These are phyloP conservation scores for Anarrhichthys ocellatus DNA, from an alignment of 2,113 vertebrate genomes.

Conservation along the genomic window DNA sequence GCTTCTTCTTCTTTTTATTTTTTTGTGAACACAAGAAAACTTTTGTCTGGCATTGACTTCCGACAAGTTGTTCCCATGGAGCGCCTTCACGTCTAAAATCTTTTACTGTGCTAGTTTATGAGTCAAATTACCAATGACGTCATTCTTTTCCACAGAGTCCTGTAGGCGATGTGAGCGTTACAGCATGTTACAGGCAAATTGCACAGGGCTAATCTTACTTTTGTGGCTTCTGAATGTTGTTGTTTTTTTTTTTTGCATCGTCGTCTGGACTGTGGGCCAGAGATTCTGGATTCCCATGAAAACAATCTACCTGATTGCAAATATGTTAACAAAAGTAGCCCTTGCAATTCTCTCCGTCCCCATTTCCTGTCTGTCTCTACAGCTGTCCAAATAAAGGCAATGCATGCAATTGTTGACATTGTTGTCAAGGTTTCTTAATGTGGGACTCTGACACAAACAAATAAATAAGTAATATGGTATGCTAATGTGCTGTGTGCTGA, in stretches of 20 bases:
- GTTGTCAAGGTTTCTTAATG: not conserved
- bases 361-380: conserved; percentile 11
- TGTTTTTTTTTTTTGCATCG: conserved; percentile 24
- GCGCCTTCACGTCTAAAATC: not conserved
- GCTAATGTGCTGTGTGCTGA: not conserved
- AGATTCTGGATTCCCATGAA: conserved; percentile 13
- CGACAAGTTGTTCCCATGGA: conserved; percentile 23
- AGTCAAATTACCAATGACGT: conserved; percentile 32
- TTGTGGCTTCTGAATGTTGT: conserved; percentile 14
- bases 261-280: not conserved
- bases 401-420: not conserved
- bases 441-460: not conserved
- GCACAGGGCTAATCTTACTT: conserved; percentile 29
- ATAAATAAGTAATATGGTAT: not conserved
- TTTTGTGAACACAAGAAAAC: conserved; percentile 21
- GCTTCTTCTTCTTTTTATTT: conserved; percentile 34
- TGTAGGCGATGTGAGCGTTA: conserved; percentile 22
- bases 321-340: too few species aligned
- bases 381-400: not conserved
- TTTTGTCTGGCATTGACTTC: conserved; percentile 25
- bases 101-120: not conserved
- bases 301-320: not conserved
- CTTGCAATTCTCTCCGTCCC: not conserved
- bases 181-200: conserved; percentile 33
- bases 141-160: conserved; percentile 15